phyloP scores from a whole-genome alignment of 1,140 invertebrate species.

The Andricus grossulariae region DNA sequence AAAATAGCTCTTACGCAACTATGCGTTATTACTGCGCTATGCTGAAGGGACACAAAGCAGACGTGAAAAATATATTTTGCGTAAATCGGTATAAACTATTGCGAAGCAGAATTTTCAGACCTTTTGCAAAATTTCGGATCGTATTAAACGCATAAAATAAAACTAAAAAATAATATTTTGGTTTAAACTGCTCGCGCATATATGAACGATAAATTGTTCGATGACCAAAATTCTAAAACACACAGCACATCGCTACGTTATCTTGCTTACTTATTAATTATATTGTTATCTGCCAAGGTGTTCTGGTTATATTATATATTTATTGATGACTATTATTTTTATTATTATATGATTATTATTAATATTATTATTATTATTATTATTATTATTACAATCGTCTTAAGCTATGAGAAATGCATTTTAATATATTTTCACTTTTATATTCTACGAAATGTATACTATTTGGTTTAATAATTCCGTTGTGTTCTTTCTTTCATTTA shows the following conservation, averaged over 20 bases:
- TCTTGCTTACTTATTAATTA: conserved; percentile 72
- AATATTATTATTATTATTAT: conserved; percentile 68
- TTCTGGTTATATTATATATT: conserved; percentile 76
- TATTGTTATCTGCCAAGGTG: conserved; percentile 75
- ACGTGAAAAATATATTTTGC: conserved; percentile 37
- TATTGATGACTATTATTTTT: conserved; percentile 71
- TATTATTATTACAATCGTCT: conserved; percentile 66
- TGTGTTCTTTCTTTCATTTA: conserved; percentile 66
- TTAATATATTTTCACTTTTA: conserved; percentile 77
- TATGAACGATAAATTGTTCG: conserved; percentile 51
- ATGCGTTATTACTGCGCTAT: conserved; percentile 51
- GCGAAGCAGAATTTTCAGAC: neutral
- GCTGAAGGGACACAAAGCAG: conserved; percentile 51
- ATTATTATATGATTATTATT: conserved; percentile 50
- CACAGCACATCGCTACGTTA: conserved; percentile 67
- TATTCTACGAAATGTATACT: conserved; percentile 75
- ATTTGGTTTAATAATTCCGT: conserved; percentile 75
- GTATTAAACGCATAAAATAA: conserved; percentile 38
- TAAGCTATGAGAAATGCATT: conserved; percentile 75
- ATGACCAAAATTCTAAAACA: conserved; percentile 51
- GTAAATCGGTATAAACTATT: neutral
- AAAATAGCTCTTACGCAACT: conserved; percentile 52
- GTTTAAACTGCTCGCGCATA: conserved; percentile 60
- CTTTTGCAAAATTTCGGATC: conserved; percentile 34
- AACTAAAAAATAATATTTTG: conserved; percentile 35